Percentiles rank a stretch among this genome's conserved stretches.
Conservation (phyloP, 2,797 vertebrate species). For the Rhinoraja longicauda region DNA sequence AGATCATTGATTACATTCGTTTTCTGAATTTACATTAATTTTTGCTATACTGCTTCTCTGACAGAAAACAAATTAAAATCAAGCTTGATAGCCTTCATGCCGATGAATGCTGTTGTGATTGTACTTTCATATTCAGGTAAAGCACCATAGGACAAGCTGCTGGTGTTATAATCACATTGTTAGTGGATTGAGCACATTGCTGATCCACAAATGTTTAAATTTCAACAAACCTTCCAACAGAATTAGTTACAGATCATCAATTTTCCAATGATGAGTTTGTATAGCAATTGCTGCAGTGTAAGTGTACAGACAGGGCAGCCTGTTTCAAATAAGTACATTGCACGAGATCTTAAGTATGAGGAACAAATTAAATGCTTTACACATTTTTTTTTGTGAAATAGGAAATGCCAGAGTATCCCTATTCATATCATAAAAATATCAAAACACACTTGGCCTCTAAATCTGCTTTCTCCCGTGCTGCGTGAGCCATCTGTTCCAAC, state of each 20-base stretch:
- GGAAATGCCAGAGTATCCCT: not conserved
- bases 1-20: not conserved
- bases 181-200: not conserved
- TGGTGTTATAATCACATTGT: not conserved
- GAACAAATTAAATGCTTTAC: not conserved
- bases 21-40: not conserved
- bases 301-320: too few species aligned
- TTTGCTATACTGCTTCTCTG: not conserved
- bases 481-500: slow-evolving; percentile 93
- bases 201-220: not conserved
- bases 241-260: not conserved
- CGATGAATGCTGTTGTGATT: not conserved
- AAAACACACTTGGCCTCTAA: slow-evolving; percentile 92
- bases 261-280: not conserved
- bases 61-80: not conserved
- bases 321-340: not conserved
- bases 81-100: not conserved
- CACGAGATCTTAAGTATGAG: not conserved
- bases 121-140: not conserved
- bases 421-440: not conserved
- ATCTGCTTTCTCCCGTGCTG: slow-evolving; percentile 90
- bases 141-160: not conserved
- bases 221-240: not conserved
- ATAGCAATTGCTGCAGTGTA: not conserved
- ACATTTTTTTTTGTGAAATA: not conserved